Conservation (phyloP, 2,113 vertebrate species). For the Nothoprocta perdicaria region DNA sequence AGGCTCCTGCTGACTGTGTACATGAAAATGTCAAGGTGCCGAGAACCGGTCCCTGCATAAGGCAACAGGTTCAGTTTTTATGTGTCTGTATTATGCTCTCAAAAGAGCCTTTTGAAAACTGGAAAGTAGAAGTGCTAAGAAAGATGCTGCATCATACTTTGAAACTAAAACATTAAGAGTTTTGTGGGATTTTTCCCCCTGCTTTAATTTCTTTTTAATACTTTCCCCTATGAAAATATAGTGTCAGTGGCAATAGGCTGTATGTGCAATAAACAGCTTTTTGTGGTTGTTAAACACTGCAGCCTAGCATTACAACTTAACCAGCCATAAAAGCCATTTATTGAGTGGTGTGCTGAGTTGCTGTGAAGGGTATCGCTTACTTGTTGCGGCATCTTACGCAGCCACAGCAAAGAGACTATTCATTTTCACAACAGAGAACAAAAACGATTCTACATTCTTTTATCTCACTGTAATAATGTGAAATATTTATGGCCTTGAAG, state of each 20-base stretch:
- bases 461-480: not conserved
- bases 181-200: not conserved
- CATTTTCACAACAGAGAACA: not conserved
- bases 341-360: not conserved
- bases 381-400: not conserved
- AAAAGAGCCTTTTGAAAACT: not conserved
- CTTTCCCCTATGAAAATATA: not conserved
- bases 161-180: not conserved
- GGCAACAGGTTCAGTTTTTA: not conserved
- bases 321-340: not conserved
- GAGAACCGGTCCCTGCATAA: accelerated
- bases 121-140: not conserved
- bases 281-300: not conserved
- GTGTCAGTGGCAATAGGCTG: not conserved
- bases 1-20: not conserved
- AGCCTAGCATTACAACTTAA: not conserved
- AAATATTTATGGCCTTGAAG: not conserved
- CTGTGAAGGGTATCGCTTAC: not conserved
- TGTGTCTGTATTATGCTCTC: not conserved
- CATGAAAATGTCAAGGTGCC: not conserved
- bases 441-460: not conserved
- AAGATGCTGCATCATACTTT: not conserved
- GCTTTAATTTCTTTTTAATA: not conserved
- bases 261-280: not conserved
- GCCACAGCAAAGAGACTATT: not conserved